These are phyloP conservation scores for Dryas iulia DNA, from an alignment of 1,140 invertebrate species.

Conservation along the genomic window DNA sequence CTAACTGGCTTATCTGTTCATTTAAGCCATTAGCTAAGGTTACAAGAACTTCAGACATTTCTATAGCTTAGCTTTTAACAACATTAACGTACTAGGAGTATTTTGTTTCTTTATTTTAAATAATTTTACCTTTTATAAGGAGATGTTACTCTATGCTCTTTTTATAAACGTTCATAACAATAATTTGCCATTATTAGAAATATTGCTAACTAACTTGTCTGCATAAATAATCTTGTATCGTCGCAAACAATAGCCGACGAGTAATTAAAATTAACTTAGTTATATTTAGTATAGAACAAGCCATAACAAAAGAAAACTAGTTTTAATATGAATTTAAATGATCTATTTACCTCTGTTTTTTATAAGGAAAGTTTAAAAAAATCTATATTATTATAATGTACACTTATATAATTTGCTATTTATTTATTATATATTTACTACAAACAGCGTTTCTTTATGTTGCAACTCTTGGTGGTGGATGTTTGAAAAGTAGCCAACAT, in stretches of 20 bases:
- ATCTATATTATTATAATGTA: too few species aligned
- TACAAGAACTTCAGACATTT: too few species aligned
- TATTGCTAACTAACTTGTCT: neutral
- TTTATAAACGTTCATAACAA: neutral
- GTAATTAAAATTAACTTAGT: neutral
- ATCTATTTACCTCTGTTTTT: too few species aligned
- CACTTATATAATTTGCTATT: too few species aligned
- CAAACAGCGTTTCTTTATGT: too few species aligned
- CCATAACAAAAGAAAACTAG: neutral
- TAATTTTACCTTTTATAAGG: neutral
- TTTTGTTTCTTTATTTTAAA: neutral
- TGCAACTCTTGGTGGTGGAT: too few species aligned
- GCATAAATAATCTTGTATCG: neutral
- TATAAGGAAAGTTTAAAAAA: neutral
- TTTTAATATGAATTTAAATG: too few species aligned
- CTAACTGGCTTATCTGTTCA: neutral
- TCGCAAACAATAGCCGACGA: neutral
- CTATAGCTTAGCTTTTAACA: too few species aligned
- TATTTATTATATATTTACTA: too few species aligned
- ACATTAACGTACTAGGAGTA: too few species aligned
- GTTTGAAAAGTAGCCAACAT: too few species aligned
- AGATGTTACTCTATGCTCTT: neutral
- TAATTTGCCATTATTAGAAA: neutral
- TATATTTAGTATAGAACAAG: neutral
- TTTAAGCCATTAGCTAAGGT: too few species aligned